Conservation (phyloP, 2,113 vertebrate genomes). For the Burhinus bistriatus region DNA sequence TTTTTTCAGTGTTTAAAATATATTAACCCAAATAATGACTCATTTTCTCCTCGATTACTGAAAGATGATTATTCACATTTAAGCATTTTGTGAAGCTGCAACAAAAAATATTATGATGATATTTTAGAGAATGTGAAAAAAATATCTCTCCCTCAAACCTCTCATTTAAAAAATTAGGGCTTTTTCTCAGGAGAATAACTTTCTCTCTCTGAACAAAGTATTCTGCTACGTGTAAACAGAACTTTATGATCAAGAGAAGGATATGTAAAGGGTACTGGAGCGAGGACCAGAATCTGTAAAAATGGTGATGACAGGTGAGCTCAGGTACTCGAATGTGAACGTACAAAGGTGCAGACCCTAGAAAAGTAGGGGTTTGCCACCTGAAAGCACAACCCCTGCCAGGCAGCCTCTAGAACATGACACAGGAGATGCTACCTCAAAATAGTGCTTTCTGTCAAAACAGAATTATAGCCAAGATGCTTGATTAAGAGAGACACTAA, state of each 20-base stretch:
- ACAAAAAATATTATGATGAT: background rate
- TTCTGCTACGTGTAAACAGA: background rate
- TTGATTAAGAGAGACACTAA: background rate
- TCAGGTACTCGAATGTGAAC: background rate
- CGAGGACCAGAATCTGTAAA: accelerated
- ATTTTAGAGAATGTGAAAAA: background rate
- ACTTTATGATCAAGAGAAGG: background rate
- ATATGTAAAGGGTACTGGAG: background rate
- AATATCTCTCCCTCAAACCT: background rate
- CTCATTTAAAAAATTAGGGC: background rate
- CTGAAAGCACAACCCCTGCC: background rate
- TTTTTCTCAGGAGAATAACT: background rate
- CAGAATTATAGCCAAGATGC: background rate
- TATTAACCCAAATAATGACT: background rate
- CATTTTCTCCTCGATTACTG: background rate
- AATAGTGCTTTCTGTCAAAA: background rate
- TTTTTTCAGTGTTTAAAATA: background rate
- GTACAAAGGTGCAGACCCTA: background rate
- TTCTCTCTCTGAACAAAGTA: background rate
- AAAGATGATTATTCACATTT: background rate
- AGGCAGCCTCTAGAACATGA: background rate
- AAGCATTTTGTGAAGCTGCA: background rate
- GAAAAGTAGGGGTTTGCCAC: background rate
- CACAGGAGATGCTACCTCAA: background rate
- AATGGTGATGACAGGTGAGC: accelerated